Evolutionary conservation across 2,113 vertebrate genomes (phyloP), one percentile per base, ranked within the genome.

Genomic region (Pyxicephalus adspersus): DNA sequence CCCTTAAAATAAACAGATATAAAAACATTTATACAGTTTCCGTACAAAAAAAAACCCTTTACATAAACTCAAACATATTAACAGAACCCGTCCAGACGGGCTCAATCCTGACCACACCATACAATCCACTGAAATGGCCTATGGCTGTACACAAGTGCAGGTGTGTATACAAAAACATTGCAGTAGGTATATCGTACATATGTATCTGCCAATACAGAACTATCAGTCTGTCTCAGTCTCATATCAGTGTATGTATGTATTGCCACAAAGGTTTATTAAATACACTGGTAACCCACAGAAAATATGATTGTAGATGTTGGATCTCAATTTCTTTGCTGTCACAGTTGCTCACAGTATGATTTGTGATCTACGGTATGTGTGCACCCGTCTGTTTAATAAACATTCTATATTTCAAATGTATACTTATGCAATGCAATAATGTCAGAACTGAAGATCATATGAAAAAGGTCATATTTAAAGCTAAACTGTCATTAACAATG

Each of bases 1-100:
- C 71, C 64, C 57, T 55, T 64, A 77, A 71, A 80, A 81, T 55
- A 81, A 73, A 64, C 79, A 81, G 20, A 81, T 81, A 81, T 73
- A 81, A 81, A 76, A 80, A 80, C 68, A 81, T 73, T 34, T 55
- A 74, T 29, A 81, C 68, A 31, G 26, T 65, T 64, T 51, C n/a
- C 34, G 45, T 81, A 81, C 79, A 81, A 74, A 81, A 81, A 73
- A 45, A 45, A 45, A 45, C 38, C 79, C 58, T 81, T 55, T 81
- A 63, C 68, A 64, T 51, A 18, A 25, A 72, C 25, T 73, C 22
- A 20, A 13, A 63, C 79, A 25, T 64, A 25, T 25, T 55, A 81
- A 64, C 64, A 73, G 61, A 63, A 73, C 60, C 70, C 51, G 79
- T 81, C 70, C 79, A 73, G 70, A 80, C 57, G 57, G 68, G 45